Base-by-base conservation (phyloP, 1,140 invertebrate genomes). In the honey bee (Apis mellifera) region DNA sequence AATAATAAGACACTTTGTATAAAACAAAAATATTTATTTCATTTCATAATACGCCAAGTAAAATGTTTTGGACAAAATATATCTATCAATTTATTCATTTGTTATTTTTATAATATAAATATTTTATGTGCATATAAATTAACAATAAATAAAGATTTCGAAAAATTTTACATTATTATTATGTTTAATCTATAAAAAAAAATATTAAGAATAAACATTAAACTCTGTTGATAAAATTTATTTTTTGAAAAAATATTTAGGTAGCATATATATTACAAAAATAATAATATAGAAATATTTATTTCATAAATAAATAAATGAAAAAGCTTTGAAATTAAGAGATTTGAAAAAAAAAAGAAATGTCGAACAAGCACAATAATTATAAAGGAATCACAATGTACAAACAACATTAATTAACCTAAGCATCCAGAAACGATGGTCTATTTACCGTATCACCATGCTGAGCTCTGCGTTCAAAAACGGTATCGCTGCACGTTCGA, bases 401-500 rank as follows among this genome's bases (percentile, higher is more conserved):
- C 70, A 64, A 82, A 55, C 70, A 81, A 84, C 77, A 23, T 64
- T 77, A 81, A 66, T 84, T 84, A 81, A 73, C 75, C 78, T 72
- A 64, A 32, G 72, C 26, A 80, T 62, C 59, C 32, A 70, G 68
- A 76, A 84, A 71, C 68, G 65, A 60, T 65, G 55, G 42, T 74
- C 83, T 70, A 83, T 85, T 91, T 92, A 94, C 93, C 92, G 91
- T 92, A 94, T 94, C 90, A 94, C 93, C 93, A 94, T 94, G 89
- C 92, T 91, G 89, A 91, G 90, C 88, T 93, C 92, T 87, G 92
- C 92, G 91, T 92, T 93, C 87, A 87, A 90, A 89, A 87, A 88
- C 90, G 92, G 90, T 91, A 91, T 91, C 89, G 87, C 86, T 89
- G 88, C 84, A 88, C 90, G 83, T 84, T 89, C 75, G 84, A 84